Conservation (phyloP, 1,140 invertebrate species). For the Bombus consobrinus region DNA sequence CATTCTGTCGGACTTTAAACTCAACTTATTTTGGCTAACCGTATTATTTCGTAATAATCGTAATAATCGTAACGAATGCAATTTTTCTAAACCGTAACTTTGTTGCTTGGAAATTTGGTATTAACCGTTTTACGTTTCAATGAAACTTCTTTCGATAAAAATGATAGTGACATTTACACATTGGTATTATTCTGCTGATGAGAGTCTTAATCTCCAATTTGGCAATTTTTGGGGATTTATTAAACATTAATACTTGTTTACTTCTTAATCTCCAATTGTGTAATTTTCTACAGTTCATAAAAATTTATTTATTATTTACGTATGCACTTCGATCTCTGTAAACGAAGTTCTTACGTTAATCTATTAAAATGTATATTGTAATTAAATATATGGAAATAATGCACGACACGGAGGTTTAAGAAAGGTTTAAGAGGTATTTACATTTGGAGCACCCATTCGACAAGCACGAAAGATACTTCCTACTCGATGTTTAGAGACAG, state of each 20-base stretch:
- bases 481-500: constrained; percentile 62
- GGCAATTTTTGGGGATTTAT: not conserved
- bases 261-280: too few relatives aligned
- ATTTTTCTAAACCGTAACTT: too few relatives aligned
- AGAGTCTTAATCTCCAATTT: too few relatives aligned
- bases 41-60: not conserved
- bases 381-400: not conserved
- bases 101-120: too few relatives aligned
- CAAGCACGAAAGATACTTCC: constrained; percentile 52
- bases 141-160: too few relatives aligned
- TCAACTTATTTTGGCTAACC: constrained; percentile 9
- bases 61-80: too few relatives aligned
- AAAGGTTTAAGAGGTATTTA: constrained; percentile 38
- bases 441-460: constrained; percentile 24
- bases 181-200: too few relatives aligned
- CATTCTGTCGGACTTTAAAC: constrained; percentile 22
- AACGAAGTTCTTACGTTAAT: too few relatives aligned
- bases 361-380: too few relatives aligned
- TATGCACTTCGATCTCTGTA: too few relatives aligned
- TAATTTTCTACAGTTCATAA: not conserved
- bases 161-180: too few relatives aligned
- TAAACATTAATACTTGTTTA: too few relatives aligned
- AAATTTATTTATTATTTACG: not conserved
- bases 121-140: not conserved
- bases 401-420: not conserved